Evolutionary conservation across 2,888 invertebrate species (phyloP).

Genomic region (Euproctis similis): DNA sequence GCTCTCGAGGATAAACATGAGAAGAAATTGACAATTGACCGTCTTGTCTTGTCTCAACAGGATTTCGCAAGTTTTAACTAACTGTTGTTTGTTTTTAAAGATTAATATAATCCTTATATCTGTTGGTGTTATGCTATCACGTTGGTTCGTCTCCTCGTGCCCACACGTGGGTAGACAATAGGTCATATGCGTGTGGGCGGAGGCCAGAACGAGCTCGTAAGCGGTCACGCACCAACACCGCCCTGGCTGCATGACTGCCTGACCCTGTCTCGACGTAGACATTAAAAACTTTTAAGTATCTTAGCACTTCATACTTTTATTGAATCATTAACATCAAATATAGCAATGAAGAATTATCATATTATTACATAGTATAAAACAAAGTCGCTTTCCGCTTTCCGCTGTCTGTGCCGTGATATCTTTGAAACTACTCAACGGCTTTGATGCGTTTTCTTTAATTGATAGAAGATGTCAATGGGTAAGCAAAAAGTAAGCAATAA

Average conservation of each 20-base stretch:
- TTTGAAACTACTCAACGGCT: too few relatives aligned
- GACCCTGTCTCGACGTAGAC: slow-evolving; percentile 24
- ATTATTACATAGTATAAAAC: too few relatives aligned
- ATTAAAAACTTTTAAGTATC: slow-evolving; percentile 22
- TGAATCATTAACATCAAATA: slow-evolving; percentile 41
- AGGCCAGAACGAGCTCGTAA: slow-evolving; percentile 62
- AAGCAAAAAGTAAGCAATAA: too few relatives aligned
- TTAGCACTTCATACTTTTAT: slow-evolving; percentile 39
- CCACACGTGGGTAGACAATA: slow-evolving; percentile 60
- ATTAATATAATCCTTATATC: slow-evolving; percentile 39
- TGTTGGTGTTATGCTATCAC: slow-evolving; percentile 49
- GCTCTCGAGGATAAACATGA: too few relatives aligned
- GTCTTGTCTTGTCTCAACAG: slow-evolving; percentile 6
- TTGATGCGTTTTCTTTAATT: too few relatives aligned
- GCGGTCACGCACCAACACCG: slow-evolving; percentile 24
- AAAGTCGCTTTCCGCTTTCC: too few relatives aligned
- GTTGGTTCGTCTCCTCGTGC: slow-evolving; percentile 39
- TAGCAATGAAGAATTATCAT: slow-evolving; percentile 23
- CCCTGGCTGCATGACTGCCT: slow-evolving; percentile 26
- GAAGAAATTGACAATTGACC: slow-evolving; percentile 6
- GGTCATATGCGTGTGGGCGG: slow-evolving; percentile 45
- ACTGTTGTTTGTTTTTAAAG: slow-evolving; percentile 22
- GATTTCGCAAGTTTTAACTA: slow-evolving; percentile 17
- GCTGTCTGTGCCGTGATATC: too few relatives aligned
- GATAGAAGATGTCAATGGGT: too few relatives aligned